A percentile compares a stretch with the other conserved stretches of the same genome.
Evolutionary conservation across 2,113 vertebrate species (phyloP).

Genomic region (Lepidothrix coronata): DNA sequence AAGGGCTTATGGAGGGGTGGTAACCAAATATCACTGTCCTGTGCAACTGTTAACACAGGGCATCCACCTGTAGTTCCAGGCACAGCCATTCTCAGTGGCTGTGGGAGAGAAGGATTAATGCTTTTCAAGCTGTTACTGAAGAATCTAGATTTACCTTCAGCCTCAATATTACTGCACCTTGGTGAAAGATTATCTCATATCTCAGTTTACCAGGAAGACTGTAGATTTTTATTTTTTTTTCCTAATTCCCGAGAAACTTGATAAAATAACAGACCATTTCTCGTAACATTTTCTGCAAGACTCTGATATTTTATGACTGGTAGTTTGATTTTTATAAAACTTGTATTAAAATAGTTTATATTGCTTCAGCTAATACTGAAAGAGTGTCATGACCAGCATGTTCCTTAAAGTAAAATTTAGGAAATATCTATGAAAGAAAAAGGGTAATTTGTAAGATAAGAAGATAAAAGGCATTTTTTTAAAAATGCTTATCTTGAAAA

Average conservation of each 20-base stretch:
- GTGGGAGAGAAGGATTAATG: not conserved
- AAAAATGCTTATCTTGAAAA: constrained; percentile 73
- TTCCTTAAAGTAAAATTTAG: constrained; percentile 71
- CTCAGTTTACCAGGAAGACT: constrained; percentile 39
- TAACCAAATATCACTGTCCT: not conserved
- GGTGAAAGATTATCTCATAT: constrained; percentile 17
- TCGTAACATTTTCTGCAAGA: constrained; percentile 56
- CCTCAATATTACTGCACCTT: not conserved
- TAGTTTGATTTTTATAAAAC: constrained; percentile 53
- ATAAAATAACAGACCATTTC: constrained; percentile 52
- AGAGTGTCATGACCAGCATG: constrained; percentile 37
- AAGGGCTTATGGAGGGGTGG: not conserved
- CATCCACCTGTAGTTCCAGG: not conserved
- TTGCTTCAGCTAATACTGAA: constrained; percentile 27
- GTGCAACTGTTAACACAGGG: not conserved
- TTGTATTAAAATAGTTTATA: constrained; percentile 52
- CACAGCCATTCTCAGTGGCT: not conserved
- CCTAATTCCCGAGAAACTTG: constrained; percentile 13
- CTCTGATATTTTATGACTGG: constrained; percentile 53
- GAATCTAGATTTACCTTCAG: constrained; percentile 12
- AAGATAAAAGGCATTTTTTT: constrained; percentile 67
- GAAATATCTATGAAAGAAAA: constrained; percentile 64
- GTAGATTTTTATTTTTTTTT: not conserved
- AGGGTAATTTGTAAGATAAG: constrained; percentile 72
- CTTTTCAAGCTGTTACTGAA: not conserved